Evolutionary conservation across 2,113 vertebrate genomes (phyloP).

Genomic region (Pelvicachromis taeniatus): DNA sequence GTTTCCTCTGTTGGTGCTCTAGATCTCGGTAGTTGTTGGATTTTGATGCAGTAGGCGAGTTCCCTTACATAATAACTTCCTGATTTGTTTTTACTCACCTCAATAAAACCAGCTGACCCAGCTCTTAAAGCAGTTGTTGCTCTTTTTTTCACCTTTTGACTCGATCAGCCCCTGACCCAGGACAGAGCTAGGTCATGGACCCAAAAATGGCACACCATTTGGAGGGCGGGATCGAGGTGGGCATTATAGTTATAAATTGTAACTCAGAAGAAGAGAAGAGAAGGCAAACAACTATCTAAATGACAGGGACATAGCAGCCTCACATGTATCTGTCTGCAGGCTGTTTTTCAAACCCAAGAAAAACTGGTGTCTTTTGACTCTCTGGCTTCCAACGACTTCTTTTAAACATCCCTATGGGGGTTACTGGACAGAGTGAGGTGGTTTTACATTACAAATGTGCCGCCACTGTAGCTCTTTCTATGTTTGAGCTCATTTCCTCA

Average conservation of each 20-base stretch:
- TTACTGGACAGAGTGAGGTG: neutral
- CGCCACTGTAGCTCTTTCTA: conserved; percentile 26
- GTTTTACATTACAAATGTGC: conserved; percentile 43
- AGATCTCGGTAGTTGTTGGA: neutral
- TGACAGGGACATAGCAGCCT: neutral
- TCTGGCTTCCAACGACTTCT: conserved; percentile 17
- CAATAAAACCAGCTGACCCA: conserved; percentile 16
- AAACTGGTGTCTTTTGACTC: neutral
- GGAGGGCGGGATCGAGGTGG: conserved; percentile 40
- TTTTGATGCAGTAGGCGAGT: conserved; percentile 2
- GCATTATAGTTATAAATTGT: conserved; percentile 17
- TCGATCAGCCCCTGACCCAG: conserved; percentile 25
- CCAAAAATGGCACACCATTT: conserved; percentile 30
- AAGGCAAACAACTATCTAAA: neutral
- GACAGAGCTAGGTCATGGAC: conserved; percentile 23
- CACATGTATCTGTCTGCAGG: neutral
- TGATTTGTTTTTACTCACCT: conserved; percentile 47
- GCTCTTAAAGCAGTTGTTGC: conserved; percentile 31
- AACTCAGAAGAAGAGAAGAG: conserved; percentile 2
- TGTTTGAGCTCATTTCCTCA: conserved; percentile 41
- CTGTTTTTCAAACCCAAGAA: conserved; percentile 12
- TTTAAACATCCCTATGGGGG: conserved; percentile 14
- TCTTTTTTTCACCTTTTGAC: conserved; percentile 41
- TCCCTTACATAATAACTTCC: conserved; percentile 1
- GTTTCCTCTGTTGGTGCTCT: neutral